phyloP scores from a whole-genome alignment of 2,113 vertebrate species.

The Aegithalos caudatus region DNA sequence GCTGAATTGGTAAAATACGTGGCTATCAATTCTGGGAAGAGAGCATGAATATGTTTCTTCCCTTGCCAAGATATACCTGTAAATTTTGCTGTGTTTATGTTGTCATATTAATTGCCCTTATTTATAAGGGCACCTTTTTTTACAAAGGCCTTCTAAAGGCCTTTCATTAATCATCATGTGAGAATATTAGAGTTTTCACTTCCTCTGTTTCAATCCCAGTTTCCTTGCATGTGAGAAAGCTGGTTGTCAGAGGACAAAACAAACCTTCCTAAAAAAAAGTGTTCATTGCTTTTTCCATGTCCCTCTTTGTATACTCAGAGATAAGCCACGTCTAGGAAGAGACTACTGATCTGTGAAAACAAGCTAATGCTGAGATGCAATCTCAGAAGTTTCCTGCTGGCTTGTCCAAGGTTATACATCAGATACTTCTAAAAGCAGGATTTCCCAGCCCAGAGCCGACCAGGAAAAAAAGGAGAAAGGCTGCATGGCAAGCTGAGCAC shows the following conservation, averaged over 20 bases:
- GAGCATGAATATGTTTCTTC: accelerated
- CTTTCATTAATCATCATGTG: background rate
- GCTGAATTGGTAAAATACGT: accelerated
- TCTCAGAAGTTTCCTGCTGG: background rate
- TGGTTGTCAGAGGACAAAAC: background rate
- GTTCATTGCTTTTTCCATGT: background rate
- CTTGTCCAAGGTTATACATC: background rate
- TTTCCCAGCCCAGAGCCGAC: background rate
- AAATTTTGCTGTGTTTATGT: background rate
- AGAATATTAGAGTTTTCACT: background rate
- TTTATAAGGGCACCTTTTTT: background rate
- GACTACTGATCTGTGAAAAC: background rate
- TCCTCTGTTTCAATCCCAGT: background rate
- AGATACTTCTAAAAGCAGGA: background rate
- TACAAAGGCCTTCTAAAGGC: background rate
- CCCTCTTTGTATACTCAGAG: background rate
- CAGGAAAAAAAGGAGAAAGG: background rate
- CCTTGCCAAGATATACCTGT: background rate
- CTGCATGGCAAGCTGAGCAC: background rate
- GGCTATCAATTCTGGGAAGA: background rate
- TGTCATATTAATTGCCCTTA: background rate
- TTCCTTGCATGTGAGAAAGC: background rate
- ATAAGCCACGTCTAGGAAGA: background rate
- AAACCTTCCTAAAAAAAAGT: background rate
- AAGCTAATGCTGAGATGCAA: background rate